These are phyloP conservation scores for Philypnodon macrostomus DNA, from an alignment of 2,797 vertebrate genomes.

Conservation along the genomic window DNA sequence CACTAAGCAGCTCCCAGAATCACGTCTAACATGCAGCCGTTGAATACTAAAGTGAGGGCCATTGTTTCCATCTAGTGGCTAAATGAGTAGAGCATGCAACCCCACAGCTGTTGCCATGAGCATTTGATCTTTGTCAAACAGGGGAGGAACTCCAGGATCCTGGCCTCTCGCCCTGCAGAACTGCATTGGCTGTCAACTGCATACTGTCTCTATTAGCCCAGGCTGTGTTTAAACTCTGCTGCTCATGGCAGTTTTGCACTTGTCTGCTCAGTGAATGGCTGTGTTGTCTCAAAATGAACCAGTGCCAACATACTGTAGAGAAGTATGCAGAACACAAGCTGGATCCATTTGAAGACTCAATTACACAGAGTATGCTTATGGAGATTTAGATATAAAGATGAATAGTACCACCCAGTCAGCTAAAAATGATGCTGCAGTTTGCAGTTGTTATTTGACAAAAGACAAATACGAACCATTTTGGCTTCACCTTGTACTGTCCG, in stretches of 20 bases:
- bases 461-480: background rate
- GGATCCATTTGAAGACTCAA: slow-evolving; percentile 1
- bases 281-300: slow-evolving; percentile 21
- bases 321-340: background rate
- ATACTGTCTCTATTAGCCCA: slow-evolving; percentile 64
- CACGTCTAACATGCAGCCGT: slow-evolving; percentile 29
- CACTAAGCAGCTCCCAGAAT: slow-evolving; percentile 26
- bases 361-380: slow-evolving; percentile 6
- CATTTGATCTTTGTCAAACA: slow-evolving; percentile 68
- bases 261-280: slow-evolving; percentile 22
- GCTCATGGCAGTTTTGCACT: slow-evolving; percentile 29
- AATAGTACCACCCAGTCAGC: slow-evolving; percentile 7
- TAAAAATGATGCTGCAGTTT: background rate
- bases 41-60: slow-evolving; percentile 35
- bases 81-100: slow-evolving; percentile 53
- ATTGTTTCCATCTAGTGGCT: slow-evolving; percentile 83
- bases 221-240: slow-evolving; percentile 36
- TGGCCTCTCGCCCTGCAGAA: slow-evolving; percentile 63
- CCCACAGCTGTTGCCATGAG: slow-evolving; percentile 59
- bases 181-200: slow-evolving; percentile 70
- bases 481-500: background rate
- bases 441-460: slow-evolving; percentile 3
- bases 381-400: slow-evolving; percentile 1
- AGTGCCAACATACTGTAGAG: slow-evolving; percentile 8
- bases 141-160: slow-evolving; percentile 68